phyloP scores from a whole-genome alignment of 2,888 invertebrate species.

The Tetheella fluctuosa region DNA sequence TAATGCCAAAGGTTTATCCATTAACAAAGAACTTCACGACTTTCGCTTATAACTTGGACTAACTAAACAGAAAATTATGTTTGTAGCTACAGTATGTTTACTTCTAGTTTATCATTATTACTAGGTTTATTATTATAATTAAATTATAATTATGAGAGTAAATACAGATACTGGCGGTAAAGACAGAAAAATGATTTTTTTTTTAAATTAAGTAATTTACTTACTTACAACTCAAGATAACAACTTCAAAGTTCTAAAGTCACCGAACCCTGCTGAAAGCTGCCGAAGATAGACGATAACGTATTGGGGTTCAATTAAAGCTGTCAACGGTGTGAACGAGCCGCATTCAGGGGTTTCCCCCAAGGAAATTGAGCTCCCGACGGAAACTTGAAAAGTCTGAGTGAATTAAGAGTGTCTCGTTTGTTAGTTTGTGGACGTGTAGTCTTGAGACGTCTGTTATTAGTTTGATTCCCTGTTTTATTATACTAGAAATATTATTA shows the following conservation, averaged over 20 bases:
- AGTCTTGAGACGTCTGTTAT: too few species aligned
- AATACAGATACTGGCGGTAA: too few species aligned
- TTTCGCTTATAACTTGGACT: too few species aligned
- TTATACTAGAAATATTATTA: neutral
- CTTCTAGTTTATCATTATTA: too few species aligned
- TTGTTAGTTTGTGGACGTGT: neutral
- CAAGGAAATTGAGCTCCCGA: slow-evolving; percentile 7
- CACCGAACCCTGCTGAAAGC: slow-evolving; percentile 16
- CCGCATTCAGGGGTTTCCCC: slow-evolving; percentile 16
- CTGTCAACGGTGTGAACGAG: slow-evolving; percentile 38
- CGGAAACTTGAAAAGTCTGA: slow-evolving; percentile 1
- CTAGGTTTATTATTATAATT: too few species aligned
- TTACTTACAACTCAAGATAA: neutral
- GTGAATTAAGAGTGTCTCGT: slow-evolving; percentile 3
- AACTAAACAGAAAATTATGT: too few species aligned
- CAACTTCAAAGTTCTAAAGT: neutral
- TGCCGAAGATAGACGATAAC: slow-evolving; percentile 38
- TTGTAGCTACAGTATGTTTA: too few species aligned
- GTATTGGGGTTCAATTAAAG: slow-evolving; percentile 51
- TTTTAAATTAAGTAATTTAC: too few species aligned
- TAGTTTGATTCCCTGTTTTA: neutral
- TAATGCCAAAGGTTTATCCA: too few species aligned
- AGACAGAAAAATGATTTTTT: too few species aligned
- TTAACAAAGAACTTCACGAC: too few species aligned
- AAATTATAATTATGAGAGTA: too few species aligned